Conservation (phyloP, 2,113 vertebrate species). For the Otocyon megalotis region DNA sequence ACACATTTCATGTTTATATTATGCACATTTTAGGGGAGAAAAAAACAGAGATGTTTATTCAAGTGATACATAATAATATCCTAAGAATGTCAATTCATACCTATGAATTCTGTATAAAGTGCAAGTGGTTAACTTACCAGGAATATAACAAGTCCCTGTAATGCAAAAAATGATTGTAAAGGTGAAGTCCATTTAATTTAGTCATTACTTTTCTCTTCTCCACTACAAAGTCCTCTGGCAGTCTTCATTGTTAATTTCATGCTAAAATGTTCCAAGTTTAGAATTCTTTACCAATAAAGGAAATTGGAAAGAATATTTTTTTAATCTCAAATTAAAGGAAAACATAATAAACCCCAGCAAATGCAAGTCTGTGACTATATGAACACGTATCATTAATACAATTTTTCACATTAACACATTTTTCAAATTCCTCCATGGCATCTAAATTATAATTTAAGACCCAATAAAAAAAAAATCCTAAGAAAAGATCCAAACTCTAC, state of each 20-base stretch:
- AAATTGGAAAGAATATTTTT: slow-evolving; percentile 25
- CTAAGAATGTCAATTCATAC: slow-evolving; percentile 36
- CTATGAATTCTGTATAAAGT: slow-evolving; percentile 56
- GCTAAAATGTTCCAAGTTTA: slow-evolving; percentile 56
- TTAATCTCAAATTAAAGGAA: slow-evolving; percentile 23
- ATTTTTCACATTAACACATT: too few relatives aligned
- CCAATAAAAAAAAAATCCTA: slow-evolving; percentile 44
- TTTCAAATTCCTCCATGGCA: slow-evolving; percentile 5
- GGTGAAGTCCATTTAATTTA: slow-evolving; percentile 34
- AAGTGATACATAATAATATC: slow-evolving; percentile 46
- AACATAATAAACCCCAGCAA: slow-evolving; percentile 38
- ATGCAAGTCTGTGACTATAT: not conserved
- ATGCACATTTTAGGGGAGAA: not conserved
- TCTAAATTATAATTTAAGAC: slow-evolving; percentile 59
- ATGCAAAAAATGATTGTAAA: slow-evolving; percentile 45
- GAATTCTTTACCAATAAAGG: slow-evolving; percentile 52
- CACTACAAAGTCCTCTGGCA: slow-evolving; percentile 36
- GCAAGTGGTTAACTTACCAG: not conserved
- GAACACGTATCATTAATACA: not conserved
- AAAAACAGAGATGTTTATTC: slow-evolving; percentile 50
- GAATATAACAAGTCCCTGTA: not conserved
- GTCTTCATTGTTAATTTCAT: slow-evolving; percentile 44
- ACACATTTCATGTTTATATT: slow-evolving; percentile 28
- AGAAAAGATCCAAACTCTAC: slow-evolving; percentile 27
- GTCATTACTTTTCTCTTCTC: slow-evolving; percentile 27